Conservation (phyloP, 1,140 invertebrate genomes). For the Trichonephila clavipes region DNA sequence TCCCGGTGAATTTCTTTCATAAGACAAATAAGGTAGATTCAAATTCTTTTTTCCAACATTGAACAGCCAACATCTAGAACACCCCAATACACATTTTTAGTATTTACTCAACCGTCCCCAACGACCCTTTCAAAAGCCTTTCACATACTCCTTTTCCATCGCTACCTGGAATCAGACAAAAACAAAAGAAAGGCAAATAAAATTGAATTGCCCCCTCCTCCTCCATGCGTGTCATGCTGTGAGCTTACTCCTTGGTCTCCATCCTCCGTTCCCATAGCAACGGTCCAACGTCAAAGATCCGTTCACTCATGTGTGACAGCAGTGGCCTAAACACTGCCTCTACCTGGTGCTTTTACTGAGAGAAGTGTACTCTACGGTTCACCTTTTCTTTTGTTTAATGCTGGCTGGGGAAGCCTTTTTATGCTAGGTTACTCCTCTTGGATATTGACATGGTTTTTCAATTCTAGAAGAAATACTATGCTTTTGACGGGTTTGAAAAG, state of each 20-base stretch:
- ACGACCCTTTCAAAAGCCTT: neutral
- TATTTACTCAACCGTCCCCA: too few species aligned
- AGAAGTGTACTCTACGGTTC: neutral
- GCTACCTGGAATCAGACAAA: neutral
- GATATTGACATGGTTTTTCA: too few species aligned
- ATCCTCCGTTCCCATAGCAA: slow-evolving; percentile 6
- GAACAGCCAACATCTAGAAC: too few species aligned
- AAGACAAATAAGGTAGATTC: too few species aligned
- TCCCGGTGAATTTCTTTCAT: too few species aligned
- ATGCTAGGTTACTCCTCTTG: too few species aligned
- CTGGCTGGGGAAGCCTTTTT: neutral
- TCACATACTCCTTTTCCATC: neutral
- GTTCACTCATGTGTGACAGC: slow-evolving; percentile 33
- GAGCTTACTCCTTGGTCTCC: neutral
- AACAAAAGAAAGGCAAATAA: neutral
- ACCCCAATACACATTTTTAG: too few species aligned
- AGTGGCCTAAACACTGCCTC: slow-evolving; percentile 27
- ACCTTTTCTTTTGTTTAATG: neutral
- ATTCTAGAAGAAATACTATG: too few species aligned
- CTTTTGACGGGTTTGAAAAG: too few species aligned
- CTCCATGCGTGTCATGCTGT: neutral
- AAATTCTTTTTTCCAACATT: too few species aligned
- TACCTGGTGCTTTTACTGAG: neutral
- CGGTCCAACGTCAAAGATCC: slow-evolving; percentile 18
- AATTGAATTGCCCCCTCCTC: neutral